phyloP scores from a whole-genome alignment of 2,888 invertebrate species.

The Apotomis capreana region DNA sequence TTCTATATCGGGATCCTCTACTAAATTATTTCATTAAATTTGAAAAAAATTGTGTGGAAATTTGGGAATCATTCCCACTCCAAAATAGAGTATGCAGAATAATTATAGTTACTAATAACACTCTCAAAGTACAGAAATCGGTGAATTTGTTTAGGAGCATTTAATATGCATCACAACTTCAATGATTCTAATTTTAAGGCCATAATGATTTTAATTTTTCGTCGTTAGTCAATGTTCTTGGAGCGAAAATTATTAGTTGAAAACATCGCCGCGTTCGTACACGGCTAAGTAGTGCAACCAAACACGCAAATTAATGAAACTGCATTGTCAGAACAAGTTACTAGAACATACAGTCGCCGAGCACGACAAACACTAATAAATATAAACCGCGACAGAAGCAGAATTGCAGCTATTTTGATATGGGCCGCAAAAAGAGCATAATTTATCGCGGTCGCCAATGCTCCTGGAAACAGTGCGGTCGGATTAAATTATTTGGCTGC shows the following conservation, averaged over 20 bases:
- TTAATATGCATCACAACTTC: too few species aligned
- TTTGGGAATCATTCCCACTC: too few species aligned
- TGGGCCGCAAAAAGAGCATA: slow-evolving; percentile 34
- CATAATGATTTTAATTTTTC: too few species aligned
- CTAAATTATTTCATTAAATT: too few species aligned
- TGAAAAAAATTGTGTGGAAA: too few species aligned
- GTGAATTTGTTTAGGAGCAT: neutral
- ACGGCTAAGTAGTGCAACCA: neutral
- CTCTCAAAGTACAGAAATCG: too few species aligned
- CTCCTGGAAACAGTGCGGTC: slow-evolving; percentile 47
- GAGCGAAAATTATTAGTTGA: neutral
- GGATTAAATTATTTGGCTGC: slow-evolving; percentile 62
- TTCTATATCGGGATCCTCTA: too few species aligned
- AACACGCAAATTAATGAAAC: slow-evolving; percentile 19
- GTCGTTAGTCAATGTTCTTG: neutral
- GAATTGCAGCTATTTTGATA: slow-evolving; percentile 41
- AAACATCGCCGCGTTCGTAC: neutral
- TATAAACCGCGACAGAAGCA: slow-evolving; percentile 31
- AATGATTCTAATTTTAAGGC: too few species aligned
- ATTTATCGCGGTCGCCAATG: slow-evolving; percentile 39
- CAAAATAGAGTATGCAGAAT: too few species aligned
- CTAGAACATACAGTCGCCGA: slow-evolving; percentile 10
- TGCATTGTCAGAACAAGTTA: slow-evolving; percentile 9
- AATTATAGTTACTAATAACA: too few species aligned
- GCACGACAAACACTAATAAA: slow-evolving; percentile 37